Evolutionary conservation across 2,888 invertebrate genomes (phyloP), one percentile per base, ranked within the genome.

Genomic region (Cheilosia variabilis): DNA sequence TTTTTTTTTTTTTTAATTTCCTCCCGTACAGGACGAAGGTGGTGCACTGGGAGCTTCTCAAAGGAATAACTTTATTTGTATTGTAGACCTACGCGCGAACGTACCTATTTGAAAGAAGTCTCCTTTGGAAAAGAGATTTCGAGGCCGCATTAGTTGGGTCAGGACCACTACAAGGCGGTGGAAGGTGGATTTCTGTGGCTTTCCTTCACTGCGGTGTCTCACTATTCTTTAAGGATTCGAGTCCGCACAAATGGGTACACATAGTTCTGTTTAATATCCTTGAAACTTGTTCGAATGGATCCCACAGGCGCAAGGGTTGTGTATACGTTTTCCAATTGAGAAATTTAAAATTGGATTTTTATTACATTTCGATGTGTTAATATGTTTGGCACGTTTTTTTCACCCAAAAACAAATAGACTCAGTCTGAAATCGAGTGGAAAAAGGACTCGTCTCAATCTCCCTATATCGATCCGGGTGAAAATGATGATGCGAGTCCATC

Each of bases 331-430:
- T 75, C 63, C 79, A 75, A 75, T 84, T 75, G 73, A 65, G 69
- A 84, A 84, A 79, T 79, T 73, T 75, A 84, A 79, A 73, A 75
- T 79, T 69, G 73, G 43, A 68, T 79, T 79, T 78, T 75, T 83
- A 79, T 83, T 73, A 69, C 58, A 47, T 73, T 69, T 73, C 52
- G 57, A 52, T 22, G 55, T 66, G 50, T 55, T 79, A 63, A 63
- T 52, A 72, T 77, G 73, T 41, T 45, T 55, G 72, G 78, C 68
- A 83, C 73, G 78, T 79, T 75, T 57, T 27, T 34, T 15, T 63
- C 6, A 31, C 17, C 27, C 55, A 10, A 2, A 47, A 57, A 69
- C 24, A 45, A 60, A 50, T 27, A 4, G 37, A 43, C 9, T 24
- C 19, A 13, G 19, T 15, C 4, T 1, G 27, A 31, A 7, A 27